Evolutionary conservation across 2,113 vertebrate genomes (phyloP), one percentile per base, ranked within the genome.

Genomic region (Zosterops japonicus): DNA sequence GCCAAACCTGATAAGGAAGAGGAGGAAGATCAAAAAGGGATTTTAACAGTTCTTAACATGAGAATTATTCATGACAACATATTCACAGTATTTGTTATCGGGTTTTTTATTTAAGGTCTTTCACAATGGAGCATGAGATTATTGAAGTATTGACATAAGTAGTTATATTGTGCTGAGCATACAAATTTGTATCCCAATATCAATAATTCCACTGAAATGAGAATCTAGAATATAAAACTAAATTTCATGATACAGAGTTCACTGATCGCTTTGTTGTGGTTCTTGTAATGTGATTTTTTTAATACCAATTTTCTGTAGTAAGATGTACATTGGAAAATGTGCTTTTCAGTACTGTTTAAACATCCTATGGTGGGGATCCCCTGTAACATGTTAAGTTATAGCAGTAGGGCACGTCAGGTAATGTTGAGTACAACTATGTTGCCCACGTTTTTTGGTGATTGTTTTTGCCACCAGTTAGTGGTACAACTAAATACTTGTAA

Each of bases 41-140:
- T 98, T 98, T 98, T 98, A 98, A 97, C 97, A 95, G 94, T 98
- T 98, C 98, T 98, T 97, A 95, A 97, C 94, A 88, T 92, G 74
- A 94, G 91, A 98, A 97, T 97, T 96, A 96, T 92, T 97, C 72
- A 93, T 87, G 89, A 96, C 95, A 79, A 83, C 93, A 87, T 93
- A 97, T 87, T 95, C 93, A 98, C 89, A 82, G 95, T 97, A 96
- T 96, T 93, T 96, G 83, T 95, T 89, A 94, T 90, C 60, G 55
- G 36, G 21, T 92, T 94, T 97, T 97, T 95, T 96, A 97, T 97
- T 93, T 97, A 94, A 95, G 60, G 88, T 96, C 96, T 97, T 97
- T 98, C 97, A 98, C 89, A 96, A 95, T 93, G 93, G 96, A 97
- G 97, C 96, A 91, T 97, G 95, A 97, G 96, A 88, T 97, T 96